Percentiles rank a stretch among this genome's conserved stretches.
Conservation (phyloP, 2,113 vertebrate species). For the Sorex fumeus region DNA sequence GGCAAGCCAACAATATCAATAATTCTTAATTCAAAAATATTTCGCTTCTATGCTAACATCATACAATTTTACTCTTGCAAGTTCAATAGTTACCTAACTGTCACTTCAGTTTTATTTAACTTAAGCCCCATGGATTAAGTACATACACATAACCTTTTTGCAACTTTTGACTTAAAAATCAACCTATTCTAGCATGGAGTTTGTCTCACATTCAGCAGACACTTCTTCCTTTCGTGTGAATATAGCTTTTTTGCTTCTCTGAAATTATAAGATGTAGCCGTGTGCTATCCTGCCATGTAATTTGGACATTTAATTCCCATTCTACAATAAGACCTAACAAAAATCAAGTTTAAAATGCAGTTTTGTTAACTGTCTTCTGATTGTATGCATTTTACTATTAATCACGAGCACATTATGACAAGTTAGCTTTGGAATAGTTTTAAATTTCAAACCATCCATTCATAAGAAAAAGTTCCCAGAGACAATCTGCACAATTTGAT, state of each 20-base stretch:
- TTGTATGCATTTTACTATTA: conserved; percentile 60
- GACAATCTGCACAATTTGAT: conserved; percentile 53
- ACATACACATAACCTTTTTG: conserved; percentile 40
- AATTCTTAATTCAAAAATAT: conserved; percentile 57
- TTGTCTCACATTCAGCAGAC: conserved; percentile 48
- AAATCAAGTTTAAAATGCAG: conserved; percentile 55
- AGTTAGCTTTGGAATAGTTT: conserved; percentile 65
- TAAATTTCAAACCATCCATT: conserved; percentile 67
- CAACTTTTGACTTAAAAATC: conserved; percentile 56
- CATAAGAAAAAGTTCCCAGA: conserved; percentile 68
- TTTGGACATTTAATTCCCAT: conserved; percentile 55
- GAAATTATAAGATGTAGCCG: conserved; percentile 40
- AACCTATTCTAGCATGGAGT: conserved; percentile 1
- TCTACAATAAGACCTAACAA: conserved; percentile 61
- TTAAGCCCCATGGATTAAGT: conserved; percentile 54
- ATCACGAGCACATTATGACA: conserved; percentile 55
- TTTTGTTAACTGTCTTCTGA: conserved; percentile 47
- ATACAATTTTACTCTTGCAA: conserved; percentile 34
- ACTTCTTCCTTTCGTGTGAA: background rate
- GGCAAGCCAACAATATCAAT: conserved; percentile 33
- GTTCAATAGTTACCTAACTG: background rate
- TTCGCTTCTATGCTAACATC: conserved; percentile 33
- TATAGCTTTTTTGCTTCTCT: conserved; percentile 26
- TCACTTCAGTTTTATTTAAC: conserved; percentile 49
- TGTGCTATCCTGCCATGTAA: conserved; percentile 8